A percentile compares a stretch with the other conserved stretches of the same genome.
phyloP scores from a whole-genome alignment of 2,797 vertebrate genomes.

The Semotilus atromaculatus region DNA sequence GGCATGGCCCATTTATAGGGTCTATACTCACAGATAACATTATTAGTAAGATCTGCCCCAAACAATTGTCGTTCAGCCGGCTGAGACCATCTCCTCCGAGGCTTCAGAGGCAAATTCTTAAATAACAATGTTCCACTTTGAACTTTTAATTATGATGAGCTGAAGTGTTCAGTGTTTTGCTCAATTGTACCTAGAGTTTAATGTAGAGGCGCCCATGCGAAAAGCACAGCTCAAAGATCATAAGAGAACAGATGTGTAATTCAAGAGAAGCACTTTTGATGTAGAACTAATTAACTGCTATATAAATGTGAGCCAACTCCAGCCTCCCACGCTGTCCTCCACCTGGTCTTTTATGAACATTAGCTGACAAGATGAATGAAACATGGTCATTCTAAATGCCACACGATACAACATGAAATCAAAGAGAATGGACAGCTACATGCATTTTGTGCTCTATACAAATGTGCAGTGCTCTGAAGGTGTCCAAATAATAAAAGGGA shows the following conservation, averaged over 20 bases:
- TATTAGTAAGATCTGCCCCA: slow-evolving; percentile 71
- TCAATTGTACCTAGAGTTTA: slow-evolving; percentile 15
- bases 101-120: slow-evolving; percentile 23
- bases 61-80: slow-evolving; percentile 68
- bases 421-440: slow-evolving; percentile 3
- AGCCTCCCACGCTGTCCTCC: slow-evolving; percentile 11
- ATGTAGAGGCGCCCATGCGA: background rate
- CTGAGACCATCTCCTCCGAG: slow-evolving; percentile 46
- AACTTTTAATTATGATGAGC: slow-evolving; percentile 8
- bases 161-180: background rate
- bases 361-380: background rate
- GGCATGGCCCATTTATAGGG: slow-evolving; percentile 76
- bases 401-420: background rate
- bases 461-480: background rate
- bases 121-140: slow-evolving; percentile 7
- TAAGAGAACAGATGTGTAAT: slow-evolving; percentile 23
- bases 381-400: slow-evolving; percentile 13
- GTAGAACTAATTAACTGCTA: slow-evolving; percentile 37
- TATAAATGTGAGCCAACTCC: slow-evolving; percentile 21
- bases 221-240: slow-evolving; percentile 23
- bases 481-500: slow-evolving; percentile 16
- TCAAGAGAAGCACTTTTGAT: slow-evolving; percentile 34
- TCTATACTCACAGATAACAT: slow-evolving; percentile 68
- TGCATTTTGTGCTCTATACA: slow-evolving; percentile 25
- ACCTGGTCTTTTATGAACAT: slow-evolving; percentile 27